Conservation (phyloP, 2,797 vertebrate genomes). For the Xenops minutus region DNA sequence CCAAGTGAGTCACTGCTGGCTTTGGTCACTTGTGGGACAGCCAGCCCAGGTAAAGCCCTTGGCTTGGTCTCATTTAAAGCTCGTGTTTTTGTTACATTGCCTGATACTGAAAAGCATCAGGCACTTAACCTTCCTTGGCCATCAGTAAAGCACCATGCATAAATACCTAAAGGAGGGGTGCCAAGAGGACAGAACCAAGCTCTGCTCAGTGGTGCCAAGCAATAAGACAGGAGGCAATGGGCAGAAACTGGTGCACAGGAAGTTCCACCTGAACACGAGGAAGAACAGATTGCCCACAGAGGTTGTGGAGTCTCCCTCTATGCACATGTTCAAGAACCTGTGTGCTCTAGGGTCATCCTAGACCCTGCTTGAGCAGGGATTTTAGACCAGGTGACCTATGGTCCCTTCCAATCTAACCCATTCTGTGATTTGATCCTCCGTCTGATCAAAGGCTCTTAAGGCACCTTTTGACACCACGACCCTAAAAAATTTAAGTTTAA, state of each 20-base stretch:
- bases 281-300: background rate
- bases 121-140: background rate
- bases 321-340: background rate
- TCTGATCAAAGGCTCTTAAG: background rate
- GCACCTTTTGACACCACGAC: background rate
- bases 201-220: background rate
- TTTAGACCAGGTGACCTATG: background rate
- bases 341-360: background rate
- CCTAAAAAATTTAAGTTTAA: fast-evolving
- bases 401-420: background rate
- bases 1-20: no score
- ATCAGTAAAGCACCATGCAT: background rate
- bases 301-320: background rate
- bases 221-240: background rate
- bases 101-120: no score
- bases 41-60: background rate
- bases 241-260: background rate
- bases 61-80: background rate
- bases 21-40: fast-evolving
- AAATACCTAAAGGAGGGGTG: background rate
- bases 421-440: background rate
- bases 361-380: background rate
- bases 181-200: background rate
- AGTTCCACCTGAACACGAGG: background rate
- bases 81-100: background rate